A percentile compares a stretch with the other conserved stretches of the same genome.
Evolutionary conservation across 64 coral and sea anemone genomes (phyloP).

Genomic region (Pocillopora damicornis): DNA sequence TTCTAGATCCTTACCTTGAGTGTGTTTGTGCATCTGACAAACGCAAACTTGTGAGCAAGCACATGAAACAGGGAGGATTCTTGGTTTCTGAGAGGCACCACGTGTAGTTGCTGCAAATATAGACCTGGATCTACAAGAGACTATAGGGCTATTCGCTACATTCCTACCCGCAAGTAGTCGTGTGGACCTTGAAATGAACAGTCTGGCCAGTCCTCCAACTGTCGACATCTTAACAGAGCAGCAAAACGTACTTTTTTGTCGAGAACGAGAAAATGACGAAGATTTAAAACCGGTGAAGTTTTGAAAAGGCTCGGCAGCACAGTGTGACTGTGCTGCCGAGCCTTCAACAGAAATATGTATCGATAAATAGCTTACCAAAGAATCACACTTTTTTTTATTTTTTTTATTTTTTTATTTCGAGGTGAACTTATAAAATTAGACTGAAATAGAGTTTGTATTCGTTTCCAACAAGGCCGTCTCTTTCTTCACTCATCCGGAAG

Average conservation of each 20-base stretch:
- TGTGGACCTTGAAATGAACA: conserved; percentile 22
- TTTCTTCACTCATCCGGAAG: no score
- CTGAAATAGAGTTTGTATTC: no score
- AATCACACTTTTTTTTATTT: no score
- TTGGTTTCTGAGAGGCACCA: conserved; percentile 55
- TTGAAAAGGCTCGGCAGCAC: neutral
- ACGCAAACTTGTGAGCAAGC: conserved; percentile 70
- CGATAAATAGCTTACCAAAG: no score
- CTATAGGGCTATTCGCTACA: conserved; percentile 10
- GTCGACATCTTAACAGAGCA: neutral
- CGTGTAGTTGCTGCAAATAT: conserved; percentile 68
- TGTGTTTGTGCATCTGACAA: conserved; percentile 74
- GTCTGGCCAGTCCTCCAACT: neutral
- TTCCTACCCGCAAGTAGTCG: conserved; percentile 33
- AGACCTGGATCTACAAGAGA: conserved; percentile 41
- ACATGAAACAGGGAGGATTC: conserved; percentile 3
- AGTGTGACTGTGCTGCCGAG: neutral
- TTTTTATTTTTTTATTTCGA: no score
- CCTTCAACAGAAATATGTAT: neutral
- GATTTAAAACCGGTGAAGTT: neutral
- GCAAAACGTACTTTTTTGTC: neutral
- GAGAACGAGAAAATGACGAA: neutral
- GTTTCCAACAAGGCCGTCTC: no score
- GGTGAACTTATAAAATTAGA: no score
- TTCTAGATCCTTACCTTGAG: conserved; percentile 54